Conservation (phyloP, 2,888 invertebrate genomes). For the Brachylomia viminalis region DNA sequence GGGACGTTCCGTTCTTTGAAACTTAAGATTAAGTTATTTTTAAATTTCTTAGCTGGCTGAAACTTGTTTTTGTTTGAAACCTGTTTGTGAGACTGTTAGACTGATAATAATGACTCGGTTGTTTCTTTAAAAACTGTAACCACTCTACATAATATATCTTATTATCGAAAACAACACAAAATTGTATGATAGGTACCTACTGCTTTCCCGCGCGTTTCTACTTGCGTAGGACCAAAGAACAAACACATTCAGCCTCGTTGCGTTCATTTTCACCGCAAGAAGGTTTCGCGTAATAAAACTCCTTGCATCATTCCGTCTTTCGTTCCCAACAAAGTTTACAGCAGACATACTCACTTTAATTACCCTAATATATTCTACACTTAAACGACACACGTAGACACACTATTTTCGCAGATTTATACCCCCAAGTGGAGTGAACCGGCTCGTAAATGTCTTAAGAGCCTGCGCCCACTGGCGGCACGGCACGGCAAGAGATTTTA, state of each 20-base stretch:
- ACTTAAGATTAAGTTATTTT: constrained; percentile 12
- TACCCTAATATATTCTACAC: constrained; percentile 47
- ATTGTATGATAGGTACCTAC: neutral
- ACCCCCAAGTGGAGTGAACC: constrained; percentile 48
- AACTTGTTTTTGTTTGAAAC: constrained; percentile 2
- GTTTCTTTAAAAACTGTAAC: neutral
- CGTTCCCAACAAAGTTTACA: constrained; percentile 38
- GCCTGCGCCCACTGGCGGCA: neutral
- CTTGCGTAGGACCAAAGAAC: constrained; percentile 14
- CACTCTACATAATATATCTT: neutral
- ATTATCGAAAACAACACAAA: neutral
- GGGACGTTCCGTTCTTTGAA: neutral
- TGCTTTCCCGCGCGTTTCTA: constrained; percentile 8
- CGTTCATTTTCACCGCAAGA: neutral
- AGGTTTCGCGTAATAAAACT: constrained; percentile 30
- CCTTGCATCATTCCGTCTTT: constrained; percentile 5
- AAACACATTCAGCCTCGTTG: constrained; percentile 18
- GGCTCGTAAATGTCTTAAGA: constrained; percentile 58
- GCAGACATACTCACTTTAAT: constrained; percentile 45
- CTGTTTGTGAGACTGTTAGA: neutral
- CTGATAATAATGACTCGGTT: neutral
- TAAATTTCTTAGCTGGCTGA: neutral
- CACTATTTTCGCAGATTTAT: constrained; percentile 56
- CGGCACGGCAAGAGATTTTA: neutral
- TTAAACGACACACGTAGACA: constrained; percentile 43